These are phyloP conservation scores for Trachelus troglodyta DNA, from an alignment of 2,888 invertebrate species.

Conservation along the genomic window DNA sequence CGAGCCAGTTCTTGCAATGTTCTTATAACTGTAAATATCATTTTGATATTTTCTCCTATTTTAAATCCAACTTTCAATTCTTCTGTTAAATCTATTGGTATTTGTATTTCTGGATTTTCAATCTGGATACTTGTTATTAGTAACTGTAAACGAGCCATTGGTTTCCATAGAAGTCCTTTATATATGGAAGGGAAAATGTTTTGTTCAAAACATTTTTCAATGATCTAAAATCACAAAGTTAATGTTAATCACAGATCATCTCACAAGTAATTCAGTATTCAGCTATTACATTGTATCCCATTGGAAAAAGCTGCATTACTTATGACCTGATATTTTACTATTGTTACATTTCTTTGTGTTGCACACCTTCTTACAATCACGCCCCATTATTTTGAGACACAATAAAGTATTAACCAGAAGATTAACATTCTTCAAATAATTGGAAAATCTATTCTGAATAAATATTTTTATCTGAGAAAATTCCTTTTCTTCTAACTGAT, in stretches of 20 bases:
- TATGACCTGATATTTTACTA: slow-evolving; percentile 7
- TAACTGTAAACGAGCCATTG: slow-evolving; percentile 54
- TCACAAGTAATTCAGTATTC: too few relatives aligned
- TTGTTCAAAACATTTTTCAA: slow-evolving; percentile 21
- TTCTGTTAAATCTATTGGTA: slow-evolving; percentile 45
- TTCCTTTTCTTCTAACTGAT: slow-evolving; percentile 35
- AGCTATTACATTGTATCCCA: not conserved
- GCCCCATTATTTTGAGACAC: slow-evolving; percentile 65
- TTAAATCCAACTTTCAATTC: slow-evolving; percentile 35
- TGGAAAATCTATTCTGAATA: slow-evolving; percentile 25
- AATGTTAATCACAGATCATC: too few relatives aligned
- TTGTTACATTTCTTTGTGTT: not conserved
- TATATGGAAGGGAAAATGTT: slow-evolving; percentile 20
- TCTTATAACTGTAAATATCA: slow-evolving; percentile 47
- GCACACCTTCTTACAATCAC: slow-evolving; percentile 53
- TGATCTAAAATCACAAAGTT: slow-evolving; percentile 7
- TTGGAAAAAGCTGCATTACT: not conserved
- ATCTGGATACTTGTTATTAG: slow-evolving; percentile 61
- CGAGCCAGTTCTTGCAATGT: slow-evolving; percentile 34
- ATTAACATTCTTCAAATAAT: slow-evolving; percentile 48
- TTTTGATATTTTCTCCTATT: slow-evolving; percentile 40
- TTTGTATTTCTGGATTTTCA: slow-evolving; percentile 58
- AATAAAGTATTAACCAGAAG: slow-evolving; percentile 57
- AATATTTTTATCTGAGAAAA: slow-evolving; percentile 33
- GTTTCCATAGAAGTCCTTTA: slow-evolving; percentile 29